phyloP scores from a whole-genome alignment of 1,140 invertebrate genomes.

The Thrips palmi region DNA sequence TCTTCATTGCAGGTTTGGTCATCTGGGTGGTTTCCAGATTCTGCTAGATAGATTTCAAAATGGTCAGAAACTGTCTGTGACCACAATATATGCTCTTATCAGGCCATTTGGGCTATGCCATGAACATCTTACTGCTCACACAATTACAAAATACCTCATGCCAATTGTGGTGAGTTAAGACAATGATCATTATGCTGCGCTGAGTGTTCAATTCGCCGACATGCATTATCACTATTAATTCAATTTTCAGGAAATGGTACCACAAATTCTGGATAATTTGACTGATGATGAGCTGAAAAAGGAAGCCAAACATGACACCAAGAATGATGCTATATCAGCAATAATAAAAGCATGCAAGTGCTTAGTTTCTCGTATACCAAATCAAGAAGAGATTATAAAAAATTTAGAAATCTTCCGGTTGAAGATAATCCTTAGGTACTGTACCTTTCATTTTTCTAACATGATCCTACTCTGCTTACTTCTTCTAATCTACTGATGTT shows the following conservation, averaged over 20 bases:
- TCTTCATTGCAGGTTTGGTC: constrained; percentile 50
- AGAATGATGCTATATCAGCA: constrained; percentile 79
- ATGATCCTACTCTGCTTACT: neutral
- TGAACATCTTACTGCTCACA: constrained; percentile 76
- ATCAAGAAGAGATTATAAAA: constrained; percentile 67
- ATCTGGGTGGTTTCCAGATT: constrained; percentile 72
- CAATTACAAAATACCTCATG: constrained; percentile 82
- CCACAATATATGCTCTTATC: constrained; percentile 66
- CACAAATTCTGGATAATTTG: constrained; percentile 77
- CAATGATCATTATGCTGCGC: constrained; percentile 7
- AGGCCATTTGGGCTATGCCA: constrained; percentile 84
- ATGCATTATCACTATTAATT: constrained; percentile 13
- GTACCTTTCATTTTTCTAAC: neutral
- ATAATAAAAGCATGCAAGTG: constrained; percentile 80
- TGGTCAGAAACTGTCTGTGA: constrained; percentile 49
- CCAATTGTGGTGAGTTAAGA: constrained; percentile 63
- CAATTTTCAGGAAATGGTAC: constrained; percentile 62
- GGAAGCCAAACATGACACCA: constrained; percentile 89
- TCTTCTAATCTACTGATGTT: neutral
- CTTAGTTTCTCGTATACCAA: constrained; percentile 56
- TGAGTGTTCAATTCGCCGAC: neutral
- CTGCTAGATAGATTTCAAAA: constrained; percentile 70
- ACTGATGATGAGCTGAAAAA: constrained; percentile 96
- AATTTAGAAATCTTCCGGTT: constrained; percentile 87
- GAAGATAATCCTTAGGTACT: constrained; percentile 76